phyloP scores from a whole-genome alignment of 2,888 invertebrate species.

The Protophormia terraenovae region DNA sequence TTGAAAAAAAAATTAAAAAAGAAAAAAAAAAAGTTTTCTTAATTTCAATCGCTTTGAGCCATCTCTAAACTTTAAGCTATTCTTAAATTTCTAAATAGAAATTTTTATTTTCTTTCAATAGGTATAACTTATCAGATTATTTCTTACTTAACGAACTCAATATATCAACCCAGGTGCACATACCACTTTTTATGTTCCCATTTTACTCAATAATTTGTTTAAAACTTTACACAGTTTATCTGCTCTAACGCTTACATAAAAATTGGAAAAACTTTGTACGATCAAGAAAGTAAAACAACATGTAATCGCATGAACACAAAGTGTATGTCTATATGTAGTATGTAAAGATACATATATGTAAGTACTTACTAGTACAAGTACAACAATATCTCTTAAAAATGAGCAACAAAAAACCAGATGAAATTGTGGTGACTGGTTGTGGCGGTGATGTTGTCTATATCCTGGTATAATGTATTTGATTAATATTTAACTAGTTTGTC shows the following conservation, averaged over 20 bases:
- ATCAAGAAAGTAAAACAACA: background rate
- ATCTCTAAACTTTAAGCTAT: too few species aligned
- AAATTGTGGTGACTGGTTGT: constrained; percentile 19
- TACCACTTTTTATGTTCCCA: background rate
- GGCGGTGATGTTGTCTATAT: constrained; percentile 33
- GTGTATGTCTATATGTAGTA: background rate
- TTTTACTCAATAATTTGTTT: background rate
- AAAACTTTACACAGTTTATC: background rate
- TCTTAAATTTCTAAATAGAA: too few species aligned
- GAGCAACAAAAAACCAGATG: background rate
- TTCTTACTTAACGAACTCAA: too few species aligned
- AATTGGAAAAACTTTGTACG: background rate
- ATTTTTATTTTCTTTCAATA: too few species aligned
- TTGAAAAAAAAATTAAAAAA: too few species aligned
- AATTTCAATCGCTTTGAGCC: too few species aligned
- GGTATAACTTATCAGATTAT: too few species aligned
- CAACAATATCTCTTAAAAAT: background rate
- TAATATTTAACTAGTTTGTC: constrained; percentile 65
- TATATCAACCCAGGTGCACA: background rate
- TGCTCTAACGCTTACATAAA: background rate
- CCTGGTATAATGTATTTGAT: constrained; percentile 47
- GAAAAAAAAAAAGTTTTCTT: too few species aligned
- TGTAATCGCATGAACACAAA: background rate
- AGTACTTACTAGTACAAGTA: background rate
- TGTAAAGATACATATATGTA: background rate